phyloP scores from a whole-genome alignment of 2,888 invertebrate species.

The Melanostoma mellinum region DNA sequence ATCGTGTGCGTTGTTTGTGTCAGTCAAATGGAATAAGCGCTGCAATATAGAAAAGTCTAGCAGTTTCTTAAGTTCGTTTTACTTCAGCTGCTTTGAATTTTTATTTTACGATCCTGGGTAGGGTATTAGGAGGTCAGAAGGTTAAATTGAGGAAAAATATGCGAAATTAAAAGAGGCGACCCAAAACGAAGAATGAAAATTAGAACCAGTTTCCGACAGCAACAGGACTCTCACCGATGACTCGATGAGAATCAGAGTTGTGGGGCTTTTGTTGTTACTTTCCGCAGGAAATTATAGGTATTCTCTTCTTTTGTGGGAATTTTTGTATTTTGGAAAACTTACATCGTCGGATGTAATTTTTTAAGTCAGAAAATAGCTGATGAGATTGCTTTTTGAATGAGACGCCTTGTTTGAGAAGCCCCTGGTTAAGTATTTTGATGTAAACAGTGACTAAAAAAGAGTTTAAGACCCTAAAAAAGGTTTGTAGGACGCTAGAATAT shows the following conservation, averaged over 20 bases:
- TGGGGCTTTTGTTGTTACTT: slow-evolving; percentile 28
- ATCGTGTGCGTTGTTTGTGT: slow-evolving; percentile 53
- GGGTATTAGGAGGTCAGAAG: slow-evolving; percentile 60
- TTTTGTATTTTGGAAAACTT: not conserved
- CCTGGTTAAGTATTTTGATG: no score
- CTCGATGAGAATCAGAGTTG: slow-evolving; percentile 19
- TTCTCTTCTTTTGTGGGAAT: not conserved
- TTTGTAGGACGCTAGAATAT: no score
- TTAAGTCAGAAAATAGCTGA: no score
- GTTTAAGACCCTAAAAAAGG: no score
- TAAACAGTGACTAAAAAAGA: no score
- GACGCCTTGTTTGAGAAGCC: no score
- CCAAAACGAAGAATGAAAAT: slow-evolving; percentile 9
- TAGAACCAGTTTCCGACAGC: slow-evolving; percentile 35
- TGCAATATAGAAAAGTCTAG: not conserved
- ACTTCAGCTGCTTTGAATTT: slow-evolving; percentile 38
- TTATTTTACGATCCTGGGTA: slow-evolving; percentile 38
- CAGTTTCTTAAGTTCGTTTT: slow-evolving; percentile 1
- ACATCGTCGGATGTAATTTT: not conserved
- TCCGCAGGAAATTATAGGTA: slow-evolving; percentile 30
- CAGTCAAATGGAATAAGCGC: slow-evolving; percentile 2
- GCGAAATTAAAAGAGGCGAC: slow-evolving; percentile 41
- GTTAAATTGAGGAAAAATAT: slow-evolving; percentile 67
- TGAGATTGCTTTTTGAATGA: no score
- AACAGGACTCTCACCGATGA: slow-evolving; percentile 1